phyloP scores from a whole-genome alignment of 2,888 invertebrate species.

The Hartigia nigra region DNA sequence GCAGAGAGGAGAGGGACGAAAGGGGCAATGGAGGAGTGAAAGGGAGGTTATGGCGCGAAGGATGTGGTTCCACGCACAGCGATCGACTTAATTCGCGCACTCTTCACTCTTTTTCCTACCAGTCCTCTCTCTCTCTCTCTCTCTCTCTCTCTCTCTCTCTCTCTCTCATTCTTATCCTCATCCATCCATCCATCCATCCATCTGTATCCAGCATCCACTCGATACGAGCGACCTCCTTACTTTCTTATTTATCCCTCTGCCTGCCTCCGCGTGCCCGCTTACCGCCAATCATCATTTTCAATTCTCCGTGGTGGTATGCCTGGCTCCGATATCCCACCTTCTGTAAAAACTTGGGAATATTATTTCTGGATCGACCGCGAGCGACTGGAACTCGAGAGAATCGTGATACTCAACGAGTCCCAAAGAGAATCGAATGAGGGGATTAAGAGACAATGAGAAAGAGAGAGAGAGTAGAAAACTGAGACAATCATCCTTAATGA shows the following conservation, averaged over 20 bases:
- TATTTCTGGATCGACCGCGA: slow-evolving; percentile 28
- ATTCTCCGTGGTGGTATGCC: slow-evolving; percentile 54
- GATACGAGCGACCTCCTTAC: slow-evolving; percentile 31
- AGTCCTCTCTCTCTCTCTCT: slow-evolving; percentile 25
- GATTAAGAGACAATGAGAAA: slow-evolving; percentile 26
- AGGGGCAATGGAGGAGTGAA: slow-evolving; percentile 42
- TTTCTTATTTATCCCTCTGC: slow-evolving; percentile 45
- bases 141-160: slow-evolving; percentile 18
- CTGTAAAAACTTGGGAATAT: slow-evolving; percentile 48
- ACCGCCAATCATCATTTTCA: slow-evolving; percentile 61
- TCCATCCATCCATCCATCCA: slow-evolving; percentile 16
- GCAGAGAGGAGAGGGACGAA: slow-evolving; percentile 29
- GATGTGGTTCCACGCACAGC: slow-evolving; percentile 65
- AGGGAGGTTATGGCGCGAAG: slow-evolving; percentile 53
- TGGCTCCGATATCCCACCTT: slow-evolving; percentile 17
- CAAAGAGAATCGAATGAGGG: neutral
- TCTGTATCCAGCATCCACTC: slow-evolving; percentile 19
- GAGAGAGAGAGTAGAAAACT: slow-evolving; percentile 7
- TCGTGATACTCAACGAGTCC: neutral
- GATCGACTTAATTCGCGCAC: slow-evolving; percentile 64
- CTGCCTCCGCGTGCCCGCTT: slow-evolving; percentile 40
- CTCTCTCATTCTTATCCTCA: slow-evolving; percentile 14
- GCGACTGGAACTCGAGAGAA: slow-evolving; percentile 1
- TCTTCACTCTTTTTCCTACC: slow-evolving; percentile 49
- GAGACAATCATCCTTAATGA: neutral